Evolutionary conservation across 2,888 invertebrate species (phyloP).

Genomic region (Podotricha telesiphe): DNA sequence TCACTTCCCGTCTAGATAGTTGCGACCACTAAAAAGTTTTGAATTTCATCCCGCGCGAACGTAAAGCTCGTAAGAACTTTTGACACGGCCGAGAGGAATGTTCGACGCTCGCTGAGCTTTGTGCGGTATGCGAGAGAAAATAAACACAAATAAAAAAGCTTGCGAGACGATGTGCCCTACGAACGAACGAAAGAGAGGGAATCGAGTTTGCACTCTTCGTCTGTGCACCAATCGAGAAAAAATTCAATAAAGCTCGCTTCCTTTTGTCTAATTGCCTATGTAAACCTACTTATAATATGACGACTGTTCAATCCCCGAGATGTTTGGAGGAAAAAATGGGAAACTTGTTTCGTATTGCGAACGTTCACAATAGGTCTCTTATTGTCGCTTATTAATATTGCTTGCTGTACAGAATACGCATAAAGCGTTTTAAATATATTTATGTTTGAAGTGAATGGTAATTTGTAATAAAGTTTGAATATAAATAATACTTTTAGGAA

Average conservation of each 20-base stretch:
- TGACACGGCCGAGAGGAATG: conserved; percentile 40
- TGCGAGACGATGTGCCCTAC: conserved; percentile 59
- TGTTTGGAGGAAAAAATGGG: conserved; percentile 57
- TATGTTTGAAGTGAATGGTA: neutral
- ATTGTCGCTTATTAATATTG: neutral
- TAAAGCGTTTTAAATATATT: neutral
- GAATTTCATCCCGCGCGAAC: conserved; percentile 55
- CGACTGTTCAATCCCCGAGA: conserved; percentile 63
- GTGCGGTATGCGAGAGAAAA: conserved; percentile 49
- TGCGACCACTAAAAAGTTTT: conserved; percentile 57
- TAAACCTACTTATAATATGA: conserved; percentile 68
- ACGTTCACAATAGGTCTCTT: conserved; percentile 31
- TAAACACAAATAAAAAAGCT: conserved; percentile 68
- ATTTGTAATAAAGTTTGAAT: neutral
- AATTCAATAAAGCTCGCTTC: conserved; percentile 80
- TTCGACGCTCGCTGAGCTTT: conserved; percentile 39
- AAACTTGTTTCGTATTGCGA: conserved; percentile 50
- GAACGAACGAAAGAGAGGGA: conserved; percentile 70
- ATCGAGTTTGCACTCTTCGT: conserved; percentile 73
- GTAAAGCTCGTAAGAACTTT: conserved; percentile 53
- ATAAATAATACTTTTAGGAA: conserved; percentile 53
- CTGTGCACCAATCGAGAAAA: conserved; percentile 80
- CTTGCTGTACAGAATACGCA: neutral
- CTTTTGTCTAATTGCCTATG: conserved; percentile 80
- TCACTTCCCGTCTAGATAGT: conserved; percentile 52